Evolutionary conservation across 2,797 vertebrate species (phyloP).

Genomic region (Malurus leucopterus): DNA sequence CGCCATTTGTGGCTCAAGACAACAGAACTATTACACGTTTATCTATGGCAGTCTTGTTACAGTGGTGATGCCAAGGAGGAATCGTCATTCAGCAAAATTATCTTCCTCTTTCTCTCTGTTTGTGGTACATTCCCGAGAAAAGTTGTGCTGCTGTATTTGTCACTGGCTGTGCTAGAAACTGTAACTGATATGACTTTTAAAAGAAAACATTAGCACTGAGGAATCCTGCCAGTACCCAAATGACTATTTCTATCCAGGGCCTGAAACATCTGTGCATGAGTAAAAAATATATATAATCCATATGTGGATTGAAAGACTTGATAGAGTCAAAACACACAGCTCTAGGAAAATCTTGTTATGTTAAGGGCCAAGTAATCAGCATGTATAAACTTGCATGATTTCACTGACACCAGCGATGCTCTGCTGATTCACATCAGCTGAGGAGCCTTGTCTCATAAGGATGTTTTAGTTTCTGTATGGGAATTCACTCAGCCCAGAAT

Average conservation of each 20-base stretch:
- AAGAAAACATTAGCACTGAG: background rate
- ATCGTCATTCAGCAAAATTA: background rate
- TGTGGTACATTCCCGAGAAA: background rate
- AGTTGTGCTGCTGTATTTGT: background rate
- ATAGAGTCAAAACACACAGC: conserved; percentile 6
- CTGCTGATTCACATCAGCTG: conserved; percentile 15
- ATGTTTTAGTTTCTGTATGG: background rate
- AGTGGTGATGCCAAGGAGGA: background rate
- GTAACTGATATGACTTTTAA: background rate
- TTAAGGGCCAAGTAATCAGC: conserved; percentile 29
- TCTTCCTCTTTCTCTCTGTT: background rate
- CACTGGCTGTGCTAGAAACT: background rate
- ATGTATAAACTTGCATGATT: conserved; percentile 11
- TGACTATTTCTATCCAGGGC: background rate
- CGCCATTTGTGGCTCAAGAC: background rate
- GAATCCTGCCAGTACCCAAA: background rate
- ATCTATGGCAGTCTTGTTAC: background rate
- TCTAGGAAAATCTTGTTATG: background rate
- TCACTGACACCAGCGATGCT: background rate
- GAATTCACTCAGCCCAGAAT: background rate
- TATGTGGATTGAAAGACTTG: conserved; percentile 6
- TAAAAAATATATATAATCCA: background rate
- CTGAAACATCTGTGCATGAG: conserved; percentile 14
- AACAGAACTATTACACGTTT: background rate
- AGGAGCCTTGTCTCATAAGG: background rate